phyloP scores from a whole-genome alignment of 1,140 invertebrate genomes.

The Berghia stephanieae region DNA sequence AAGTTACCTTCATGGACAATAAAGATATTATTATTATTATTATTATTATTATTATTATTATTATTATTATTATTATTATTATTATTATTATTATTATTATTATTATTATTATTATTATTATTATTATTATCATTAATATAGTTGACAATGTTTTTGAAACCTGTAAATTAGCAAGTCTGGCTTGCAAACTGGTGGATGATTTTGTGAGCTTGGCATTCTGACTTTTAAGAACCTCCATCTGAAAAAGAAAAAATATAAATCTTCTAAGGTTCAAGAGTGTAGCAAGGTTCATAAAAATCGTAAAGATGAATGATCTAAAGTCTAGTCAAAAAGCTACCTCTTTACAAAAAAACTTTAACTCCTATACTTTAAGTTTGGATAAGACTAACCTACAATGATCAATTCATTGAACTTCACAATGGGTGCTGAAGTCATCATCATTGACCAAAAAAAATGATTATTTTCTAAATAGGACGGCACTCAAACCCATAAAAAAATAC shows the following conservation, averaged over 20 bases:
- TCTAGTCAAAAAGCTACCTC: not conserved
- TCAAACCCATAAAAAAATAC: no score
- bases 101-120: no score
- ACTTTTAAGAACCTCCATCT: slow-evolving; percentile 52
- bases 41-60: no score
- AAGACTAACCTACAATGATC: not conserved
- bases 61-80: no score
- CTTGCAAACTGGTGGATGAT: slow-evolving; percentile 58
- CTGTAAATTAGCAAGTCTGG: slow-evolving; percentile 63
- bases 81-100: no score
- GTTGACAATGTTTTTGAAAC: no score
- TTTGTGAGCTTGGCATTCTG: slow-evolving; percentile 62
- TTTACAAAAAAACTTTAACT: not conserved
- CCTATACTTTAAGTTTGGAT: not conserved
- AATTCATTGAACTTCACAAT: not conserved
- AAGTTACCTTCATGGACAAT: no score
- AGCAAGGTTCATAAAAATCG: not conserved
- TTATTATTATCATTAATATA: no score
- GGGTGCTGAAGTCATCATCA: no score
- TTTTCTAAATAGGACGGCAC: no score
- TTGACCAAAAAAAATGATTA: no score
- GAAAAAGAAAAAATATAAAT: slow-evolving; percentile 30
- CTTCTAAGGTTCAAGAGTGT: not conserved
- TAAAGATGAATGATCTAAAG: not conserved
- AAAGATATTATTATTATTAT: no score